Base-by-base conservation (phyloP, 2,888 invertebrate species). In the Thera britannica region DNA sequence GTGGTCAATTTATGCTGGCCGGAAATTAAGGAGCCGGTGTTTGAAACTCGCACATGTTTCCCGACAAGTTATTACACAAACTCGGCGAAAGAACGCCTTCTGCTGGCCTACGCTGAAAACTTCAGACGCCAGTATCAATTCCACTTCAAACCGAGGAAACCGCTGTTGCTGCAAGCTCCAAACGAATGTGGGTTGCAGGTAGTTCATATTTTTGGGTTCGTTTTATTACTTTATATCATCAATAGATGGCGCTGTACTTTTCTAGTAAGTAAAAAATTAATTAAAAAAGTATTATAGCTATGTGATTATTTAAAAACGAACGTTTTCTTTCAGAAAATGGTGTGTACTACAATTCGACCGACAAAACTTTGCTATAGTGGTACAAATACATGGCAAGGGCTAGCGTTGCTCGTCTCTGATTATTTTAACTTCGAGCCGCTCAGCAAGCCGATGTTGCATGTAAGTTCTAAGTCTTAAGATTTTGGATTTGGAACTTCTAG, bases 161-260 rank as follows among this genome's bases (percentile, higher is more conserved):
- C 96, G 0, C 80, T 97, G 63, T 91, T 97, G 54, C 83, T 97
- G 63, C 96, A 96, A 61, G 94, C 95, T 55, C 95, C 95, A 61
- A 97, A 97, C 83, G 97, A 97, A 88, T 97, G 96, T 81, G 95
- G 95, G 58, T 92, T 97, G 69, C 96, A 97, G 95, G 97, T 97
- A 72, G 51, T 63, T 60, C 46, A 34, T n/a, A 49, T 12, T 36
- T 34, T 49, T 55, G 8, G 5, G 23, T 23, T 56, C 12, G 38
- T 3, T 2, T 2, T 38, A 36, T 0, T 65, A 12, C 35, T 12
- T 34, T 12, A 6, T 2, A 1, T 62, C 6, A 51, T 41, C 49
- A 49, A 68, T 67, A 79, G 78, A 80, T 82, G 80, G 78, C 79
- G 46, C 51, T 62, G 36, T 23, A 23, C 23, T 23, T 23, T 23